Conservation (phyloP, 2,113 vertebrate species). For the Rhinopomastus cyanomelas region DNA sequence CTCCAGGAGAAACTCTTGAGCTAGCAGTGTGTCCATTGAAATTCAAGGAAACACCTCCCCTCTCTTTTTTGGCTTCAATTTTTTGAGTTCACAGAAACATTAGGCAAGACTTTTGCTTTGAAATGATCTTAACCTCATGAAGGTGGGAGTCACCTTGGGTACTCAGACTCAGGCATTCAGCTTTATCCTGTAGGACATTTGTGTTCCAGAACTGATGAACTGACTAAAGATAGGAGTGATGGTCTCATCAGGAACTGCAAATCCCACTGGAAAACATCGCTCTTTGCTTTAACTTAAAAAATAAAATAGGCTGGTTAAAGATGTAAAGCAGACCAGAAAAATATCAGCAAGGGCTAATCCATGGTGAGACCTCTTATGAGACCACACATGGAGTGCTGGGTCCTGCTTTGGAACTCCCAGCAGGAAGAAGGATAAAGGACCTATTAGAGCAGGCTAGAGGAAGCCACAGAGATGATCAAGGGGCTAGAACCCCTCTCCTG, state of each 20-base stretch:
- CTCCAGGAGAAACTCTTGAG: constrained; percentile 24
- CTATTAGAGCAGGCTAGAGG: no score
- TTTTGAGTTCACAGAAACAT: background rate
- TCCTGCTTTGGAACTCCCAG: no score
- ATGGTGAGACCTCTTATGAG: background rate
- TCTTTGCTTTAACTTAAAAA: background rate
- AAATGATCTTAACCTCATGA: background rate
- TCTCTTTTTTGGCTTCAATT: background rate
- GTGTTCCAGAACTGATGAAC: background rate
- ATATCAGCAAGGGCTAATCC: background rate
- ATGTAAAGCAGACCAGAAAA: background rate
- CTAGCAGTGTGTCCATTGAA: background rate
- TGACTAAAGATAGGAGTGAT: background rate
- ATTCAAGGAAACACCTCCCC: constrained; percentile 6
- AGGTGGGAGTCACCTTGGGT: background rate
- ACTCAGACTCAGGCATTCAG: background rate
- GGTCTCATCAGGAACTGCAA: background rate
- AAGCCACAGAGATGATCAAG: no score
- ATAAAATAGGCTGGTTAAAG: background rate
- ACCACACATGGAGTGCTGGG: no score
- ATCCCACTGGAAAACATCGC: background rate
- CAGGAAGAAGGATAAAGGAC: no score
- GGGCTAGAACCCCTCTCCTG: no score
- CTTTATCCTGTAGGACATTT: background rate
- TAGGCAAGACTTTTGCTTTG: background rate